Evolutionary conservation across 1,140 invertebrate species (phyloP).

Genomic region (Leucophenga varia): DNA sequence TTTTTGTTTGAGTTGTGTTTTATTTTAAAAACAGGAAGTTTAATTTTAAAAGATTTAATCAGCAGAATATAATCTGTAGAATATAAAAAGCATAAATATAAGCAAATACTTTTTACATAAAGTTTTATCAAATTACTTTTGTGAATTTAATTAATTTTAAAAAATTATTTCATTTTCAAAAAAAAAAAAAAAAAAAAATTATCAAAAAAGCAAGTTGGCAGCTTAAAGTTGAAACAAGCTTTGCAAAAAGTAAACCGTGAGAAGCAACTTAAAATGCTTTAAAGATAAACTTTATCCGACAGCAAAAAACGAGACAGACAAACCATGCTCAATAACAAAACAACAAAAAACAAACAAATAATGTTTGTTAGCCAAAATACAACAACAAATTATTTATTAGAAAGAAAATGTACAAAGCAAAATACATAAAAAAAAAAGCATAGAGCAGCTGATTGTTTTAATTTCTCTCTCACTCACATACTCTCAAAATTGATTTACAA

Average conservation of each 20-base stretch:
- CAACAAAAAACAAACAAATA: too few relatives aligned
- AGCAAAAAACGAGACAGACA: slow-evolving; percentile 16
- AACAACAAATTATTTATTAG: too few relatives aligned
- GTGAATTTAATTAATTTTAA: background rate
- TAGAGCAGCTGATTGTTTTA: slow-evolving; percentile 31
- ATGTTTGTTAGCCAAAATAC: too few relatives aligned
- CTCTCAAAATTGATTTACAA: slow-evolving; percentile 1
- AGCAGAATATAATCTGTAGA: background rate
- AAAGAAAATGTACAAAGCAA: too few relatives aligned
- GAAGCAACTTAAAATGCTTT: slow-evolving; percentile 36
- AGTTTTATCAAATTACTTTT: background rate
- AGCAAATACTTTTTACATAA: background rate
- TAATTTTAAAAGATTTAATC: slow-evolving; percentile 9
- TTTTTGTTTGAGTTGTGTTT: too few relatives aligned
- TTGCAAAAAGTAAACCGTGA: slow-evolving; percentile 53
- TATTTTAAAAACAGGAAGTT: too few relatives aligned
- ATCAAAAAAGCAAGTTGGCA: slow-evolving; percentile 28
- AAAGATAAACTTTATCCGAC: slow-evolving; percentile 34
- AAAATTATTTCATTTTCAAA: too few relatives aligned
- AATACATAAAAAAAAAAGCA: slow-evolving; percentile 20
- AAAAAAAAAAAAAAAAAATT: too few relatives aligned
- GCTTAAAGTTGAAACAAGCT: slow-evolving; percentile 20
- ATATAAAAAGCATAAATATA: slow-evolving; percentile 12
- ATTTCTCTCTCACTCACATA: background rate
- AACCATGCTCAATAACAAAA: too few relatives aligned